These are phyloP conservation scores for Myotis vivesi DNA, from an alignment of 2,797 vertebrate genomes.

Conservation along the genomic window DNA sequence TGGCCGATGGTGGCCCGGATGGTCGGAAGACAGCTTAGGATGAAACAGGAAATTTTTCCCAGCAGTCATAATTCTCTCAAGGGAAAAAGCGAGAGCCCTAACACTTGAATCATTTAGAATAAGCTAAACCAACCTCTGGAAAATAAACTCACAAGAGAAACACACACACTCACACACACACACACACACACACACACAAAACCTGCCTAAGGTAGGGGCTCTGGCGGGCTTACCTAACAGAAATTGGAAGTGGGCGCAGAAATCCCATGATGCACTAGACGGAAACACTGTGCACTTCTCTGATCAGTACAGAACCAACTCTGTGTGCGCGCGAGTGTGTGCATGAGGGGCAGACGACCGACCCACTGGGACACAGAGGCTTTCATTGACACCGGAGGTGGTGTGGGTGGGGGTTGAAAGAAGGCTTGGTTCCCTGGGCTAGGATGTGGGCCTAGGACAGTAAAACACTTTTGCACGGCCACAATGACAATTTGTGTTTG, in stretches of 20 bases:
- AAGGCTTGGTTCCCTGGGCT: slow-evolving; percentile 28
- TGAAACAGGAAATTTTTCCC: slow-evolving; percentile 59
- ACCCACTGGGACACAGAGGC: slow-evolving; percentile 30
- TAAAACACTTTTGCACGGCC: slow-evolving; percentile 32
- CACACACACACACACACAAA: background rate
- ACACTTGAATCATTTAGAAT: slow-evolving; percentile 37
- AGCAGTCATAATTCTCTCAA: slow-evolving; percentile 46
- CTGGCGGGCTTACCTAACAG: background rate
- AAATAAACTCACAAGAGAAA: background rate
- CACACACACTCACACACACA: too few relatives aligned
- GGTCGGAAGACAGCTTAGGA: slow-evolving; percentile 32
- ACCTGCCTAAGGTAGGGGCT: background rate
- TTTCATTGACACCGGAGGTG: slow-evolving; percentile 25
- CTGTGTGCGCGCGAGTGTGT: background rate
- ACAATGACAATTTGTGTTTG: slow-evolving; percentile 67
- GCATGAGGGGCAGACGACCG: background rate
- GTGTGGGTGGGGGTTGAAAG: slow-evolving; percentile 58
- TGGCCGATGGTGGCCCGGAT: background rate
- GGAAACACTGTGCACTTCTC: background rate
- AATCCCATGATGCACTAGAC: background rate
- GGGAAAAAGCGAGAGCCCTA: slow-evolving; percentile 7
- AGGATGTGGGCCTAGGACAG: slow-evolving; percentile 64
- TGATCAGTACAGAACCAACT: background rate
- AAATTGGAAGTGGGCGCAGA: background rate
- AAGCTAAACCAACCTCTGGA: slow-evolving; percentile 42